phyloP scores from a whole-genome alignment of 1,140 invertebrate species.

The Drosophila trapezifrons region DNA sequence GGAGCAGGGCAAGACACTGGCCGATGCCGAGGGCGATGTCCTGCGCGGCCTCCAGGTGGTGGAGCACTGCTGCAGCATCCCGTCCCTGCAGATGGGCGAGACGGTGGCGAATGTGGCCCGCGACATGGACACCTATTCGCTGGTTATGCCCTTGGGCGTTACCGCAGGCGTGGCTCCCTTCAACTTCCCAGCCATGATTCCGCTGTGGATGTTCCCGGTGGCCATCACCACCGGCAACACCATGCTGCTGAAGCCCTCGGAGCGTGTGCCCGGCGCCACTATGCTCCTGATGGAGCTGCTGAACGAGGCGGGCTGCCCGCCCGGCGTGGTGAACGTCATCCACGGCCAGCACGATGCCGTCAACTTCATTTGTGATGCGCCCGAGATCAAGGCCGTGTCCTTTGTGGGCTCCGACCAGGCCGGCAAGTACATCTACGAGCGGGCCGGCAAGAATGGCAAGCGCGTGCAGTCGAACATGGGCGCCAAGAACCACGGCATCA shows the following conservation, averaged over 20 bases:
- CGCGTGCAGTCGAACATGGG: conserved; percentile 99
- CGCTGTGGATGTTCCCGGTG: conserved; percentile 99
- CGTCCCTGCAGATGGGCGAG: conserved; percentile 96
- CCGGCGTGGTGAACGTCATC: conserved; percentile 93
- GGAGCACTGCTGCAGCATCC: conserved; percentile 97
- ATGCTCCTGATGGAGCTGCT: conserved; percentile 94
- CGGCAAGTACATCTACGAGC: conserved; percentile 97
- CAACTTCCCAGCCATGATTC: conserved; percentile 99
- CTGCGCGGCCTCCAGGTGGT: conserved; percentile 98
- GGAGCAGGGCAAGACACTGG: conserved; percentile 99
- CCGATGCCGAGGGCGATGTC: conserved; percentile 99
- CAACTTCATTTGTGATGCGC: conserved; percentile 98
- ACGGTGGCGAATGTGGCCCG: conserved; percentile 95
- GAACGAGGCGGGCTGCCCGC: conserved; percentile 88
- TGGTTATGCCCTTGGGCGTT: conserved; percentile 89
- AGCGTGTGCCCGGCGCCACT: conserved; percentile 97
- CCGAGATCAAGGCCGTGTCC: conserved; percentile 98
- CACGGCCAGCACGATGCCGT: conserved; percentile 97
- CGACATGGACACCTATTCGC: conserved; percentile 96
- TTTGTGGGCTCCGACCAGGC: conserved; percentile 99
- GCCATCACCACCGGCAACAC: conserved; percentile 95
- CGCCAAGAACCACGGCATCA: conserved; percentile 99
- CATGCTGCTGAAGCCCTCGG: conserved; percentile 94
- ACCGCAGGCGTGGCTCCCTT: conserved; percentile 93
- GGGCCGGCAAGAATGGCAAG: conserved; percentile 94